A percentile compares a stretch with the other conserved stretches of the same genome.
Conservation (phyloP, 2,113 vertebrate species). For the Cricetomys ansorgei region DNA sequence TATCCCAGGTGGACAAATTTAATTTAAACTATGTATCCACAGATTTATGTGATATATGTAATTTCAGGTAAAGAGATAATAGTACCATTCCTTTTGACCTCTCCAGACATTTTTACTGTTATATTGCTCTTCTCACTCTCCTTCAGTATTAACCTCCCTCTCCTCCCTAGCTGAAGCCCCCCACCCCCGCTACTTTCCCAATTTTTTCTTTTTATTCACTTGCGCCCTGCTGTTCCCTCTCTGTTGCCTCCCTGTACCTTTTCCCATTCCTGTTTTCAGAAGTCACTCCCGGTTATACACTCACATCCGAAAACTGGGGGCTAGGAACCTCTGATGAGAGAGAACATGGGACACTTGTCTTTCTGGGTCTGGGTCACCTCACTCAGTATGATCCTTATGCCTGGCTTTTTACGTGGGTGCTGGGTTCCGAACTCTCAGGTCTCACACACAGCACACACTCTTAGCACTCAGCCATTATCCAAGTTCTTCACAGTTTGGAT, state of each 20-base stretch:
- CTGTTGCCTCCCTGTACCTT: background rate
- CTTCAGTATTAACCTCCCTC: background rate
- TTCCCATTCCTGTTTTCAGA: background rate
- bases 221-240: background rate
- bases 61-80: background rate
- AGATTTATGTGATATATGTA: background rate
- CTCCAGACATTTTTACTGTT: background rate
- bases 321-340: background rate
- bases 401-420: background rate
- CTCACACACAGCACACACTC: background rate
- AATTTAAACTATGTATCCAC: background rate
- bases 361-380: background rate
- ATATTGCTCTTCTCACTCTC: background rate
- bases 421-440: background rate
- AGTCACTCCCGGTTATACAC: background rate
- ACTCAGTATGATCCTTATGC: background rate
- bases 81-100: background rate
- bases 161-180: background rate
- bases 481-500: background rate
- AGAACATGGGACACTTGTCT: background rate
- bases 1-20: background rate
- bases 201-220: background rate
- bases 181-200: background rate
- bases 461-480: background rate
- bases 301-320: background rate